These are phyloP conservation scores for Elysia crispata DNA, from an alignment of 2,888 invertebrate species.

Conservation along the genomic window DNA sequence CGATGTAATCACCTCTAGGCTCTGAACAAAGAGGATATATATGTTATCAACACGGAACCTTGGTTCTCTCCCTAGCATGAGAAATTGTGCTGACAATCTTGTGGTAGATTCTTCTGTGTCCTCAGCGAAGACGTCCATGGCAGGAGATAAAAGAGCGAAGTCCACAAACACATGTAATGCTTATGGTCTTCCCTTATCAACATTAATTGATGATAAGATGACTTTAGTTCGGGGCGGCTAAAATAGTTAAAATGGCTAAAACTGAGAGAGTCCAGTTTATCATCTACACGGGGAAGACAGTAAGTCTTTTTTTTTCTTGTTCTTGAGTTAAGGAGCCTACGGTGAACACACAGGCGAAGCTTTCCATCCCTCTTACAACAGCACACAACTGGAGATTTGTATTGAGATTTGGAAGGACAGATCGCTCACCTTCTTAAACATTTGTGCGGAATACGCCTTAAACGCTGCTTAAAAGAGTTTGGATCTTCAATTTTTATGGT, in stretches of 20 bases:
- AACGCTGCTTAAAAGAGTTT: constrained; percentile 53
- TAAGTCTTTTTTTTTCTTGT: constrained; percentile 53
- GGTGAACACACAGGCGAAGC: constrained; percentile 53
- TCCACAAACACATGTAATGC: constrained; percentile 47
- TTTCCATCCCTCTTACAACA: constrained; percentile 50
- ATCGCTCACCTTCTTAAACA: constrained; percentile 56
- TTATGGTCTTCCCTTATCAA: constrained; percentile 49
- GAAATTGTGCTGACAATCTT: too few species aligned
- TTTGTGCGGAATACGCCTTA: constrained; percentile 51
- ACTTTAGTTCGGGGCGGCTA: constrained; percentile 44
- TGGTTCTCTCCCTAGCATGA: too few species aligned
- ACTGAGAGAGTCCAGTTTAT: constrained; percentile 48
- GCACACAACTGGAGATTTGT: constrained; percentile 51
- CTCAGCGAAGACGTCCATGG: too few species aligned
- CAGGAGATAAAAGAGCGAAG: too few species aligned
- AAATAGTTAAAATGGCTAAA: constrained; percentile 49
- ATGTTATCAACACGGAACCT: too few species aligned
- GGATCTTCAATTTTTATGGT: too few species aligned
- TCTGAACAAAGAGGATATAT: too few species aligned
- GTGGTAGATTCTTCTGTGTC: too few species aligned
- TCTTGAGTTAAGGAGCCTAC: constrained; percentile 48
- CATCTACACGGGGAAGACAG: constrained; percentile 54
- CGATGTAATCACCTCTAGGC: too few species aligned
- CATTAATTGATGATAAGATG: constrained; percentile 48
- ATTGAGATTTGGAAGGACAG: constrained; percentile 50